Conservation (phyloP, 2,113 vertebrate genomes). For the Dipodomys spectabilis region DNA sequence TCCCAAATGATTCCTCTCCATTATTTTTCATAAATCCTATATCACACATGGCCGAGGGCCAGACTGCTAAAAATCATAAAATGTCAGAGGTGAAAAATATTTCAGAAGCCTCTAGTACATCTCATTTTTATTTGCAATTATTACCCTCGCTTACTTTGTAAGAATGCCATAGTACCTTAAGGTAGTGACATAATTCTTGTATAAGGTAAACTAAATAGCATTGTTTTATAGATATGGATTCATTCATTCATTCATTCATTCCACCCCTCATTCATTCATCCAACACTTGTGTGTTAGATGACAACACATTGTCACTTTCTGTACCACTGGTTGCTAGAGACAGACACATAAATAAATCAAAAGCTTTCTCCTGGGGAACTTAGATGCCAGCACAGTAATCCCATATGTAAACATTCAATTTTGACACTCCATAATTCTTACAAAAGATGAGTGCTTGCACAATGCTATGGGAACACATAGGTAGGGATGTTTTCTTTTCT, state of each 20-base stretch:
- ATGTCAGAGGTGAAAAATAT: neutral
- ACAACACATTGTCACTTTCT: neutral
- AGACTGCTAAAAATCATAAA: neutral
- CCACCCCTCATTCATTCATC: no score
- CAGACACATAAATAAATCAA: neutral
- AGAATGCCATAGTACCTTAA: neutral
- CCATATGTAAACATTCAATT: neutral
- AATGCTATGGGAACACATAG: neutral
- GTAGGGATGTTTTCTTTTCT: neutral
- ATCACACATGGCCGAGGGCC: neutral
- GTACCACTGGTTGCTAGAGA: neutral
- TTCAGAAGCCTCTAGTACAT: neutral
- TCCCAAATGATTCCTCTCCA: rapidly evolving
- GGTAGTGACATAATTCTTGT: neutral
- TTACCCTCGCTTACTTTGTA: neutral
- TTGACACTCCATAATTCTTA: neutral
- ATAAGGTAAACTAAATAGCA: neutral
- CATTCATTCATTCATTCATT: neutral
- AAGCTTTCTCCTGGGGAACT: neutral
- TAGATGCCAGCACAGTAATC: neutral
- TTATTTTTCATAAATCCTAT: neutral
- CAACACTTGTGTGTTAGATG: no score
- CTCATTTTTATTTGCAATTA: neutral
- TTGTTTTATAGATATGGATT: neutral
- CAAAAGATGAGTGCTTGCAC: neutral